Conservation (phyloP, 2,888 invertebrate species). For the Archips crataeganus region DNA sequence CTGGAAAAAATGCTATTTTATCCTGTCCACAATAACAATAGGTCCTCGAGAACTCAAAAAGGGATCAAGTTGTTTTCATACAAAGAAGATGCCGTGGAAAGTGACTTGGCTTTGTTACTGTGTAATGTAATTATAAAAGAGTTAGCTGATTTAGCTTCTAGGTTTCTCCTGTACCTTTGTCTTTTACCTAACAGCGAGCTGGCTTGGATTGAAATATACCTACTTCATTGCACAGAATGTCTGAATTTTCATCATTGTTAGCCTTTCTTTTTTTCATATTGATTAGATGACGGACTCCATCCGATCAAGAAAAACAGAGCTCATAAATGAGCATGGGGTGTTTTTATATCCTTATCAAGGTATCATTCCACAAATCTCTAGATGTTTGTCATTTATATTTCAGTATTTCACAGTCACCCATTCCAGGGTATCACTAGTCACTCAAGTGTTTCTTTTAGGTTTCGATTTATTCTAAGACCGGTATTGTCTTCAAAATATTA, state of each 20-base stretch:
- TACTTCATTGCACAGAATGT: not conserved
- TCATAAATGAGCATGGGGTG: not conserved
- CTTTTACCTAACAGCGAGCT: not conserved
- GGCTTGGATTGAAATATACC: not conserved
- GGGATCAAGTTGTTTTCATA: too few species aligned
- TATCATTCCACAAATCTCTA: not conserved
- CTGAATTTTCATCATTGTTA: not conserved
- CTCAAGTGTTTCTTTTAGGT: too few species aligned
- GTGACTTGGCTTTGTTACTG: not conserved
- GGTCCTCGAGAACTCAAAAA: too few species aligned
- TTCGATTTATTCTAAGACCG: not conserved
- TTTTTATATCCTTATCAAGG: not conserved
- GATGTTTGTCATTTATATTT: not conserved
- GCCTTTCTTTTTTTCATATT: not conserved
- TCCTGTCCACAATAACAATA: not conserved
- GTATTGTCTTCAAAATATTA: not conserved
- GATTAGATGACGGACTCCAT: not conserved
- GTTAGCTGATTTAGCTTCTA: not conserved
- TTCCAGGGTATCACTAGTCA: too few species aligned
- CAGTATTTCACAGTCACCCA: not conserved
- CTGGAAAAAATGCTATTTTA: too few species aligned
- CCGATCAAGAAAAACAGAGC: not conserved
- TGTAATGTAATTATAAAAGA: not conserved
- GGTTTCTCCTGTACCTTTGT: not conserved
- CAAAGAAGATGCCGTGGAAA: too few species aligned